Conservation (phyloP, 2,888 invertebrate genomes). For the Exephanes ischioxanthus region DNA sequence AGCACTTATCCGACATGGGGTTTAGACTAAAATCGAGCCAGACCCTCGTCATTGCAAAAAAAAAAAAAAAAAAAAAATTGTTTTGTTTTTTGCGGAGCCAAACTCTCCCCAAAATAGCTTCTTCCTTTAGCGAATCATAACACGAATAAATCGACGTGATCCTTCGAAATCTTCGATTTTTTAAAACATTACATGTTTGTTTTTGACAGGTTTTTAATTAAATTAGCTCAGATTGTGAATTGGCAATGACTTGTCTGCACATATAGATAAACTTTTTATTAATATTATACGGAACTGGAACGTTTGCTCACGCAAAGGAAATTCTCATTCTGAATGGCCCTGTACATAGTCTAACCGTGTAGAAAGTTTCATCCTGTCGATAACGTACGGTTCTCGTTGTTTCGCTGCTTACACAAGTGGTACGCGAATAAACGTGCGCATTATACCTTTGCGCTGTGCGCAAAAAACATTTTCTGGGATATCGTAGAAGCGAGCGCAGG, state of each 20-base stretch:
- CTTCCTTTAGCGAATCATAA: too few species aligned
- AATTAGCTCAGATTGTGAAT: too few species aligned
- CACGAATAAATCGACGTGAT: background rate
- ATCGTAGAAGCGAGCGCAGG: slow-evolving; percentile 2
- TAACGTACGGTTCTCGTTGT: slow-evolving; percentile 68
- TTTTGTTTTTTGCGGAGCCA: too few species aligned
- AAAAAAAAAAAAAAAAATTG: too few species aligned
- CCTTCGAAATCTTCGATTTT: background rate
- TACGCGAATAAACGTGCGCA: slow-evolving; percentile 50
- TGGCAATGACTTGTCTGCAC: background rate
- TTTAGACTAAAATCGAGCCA: too few species aligned
- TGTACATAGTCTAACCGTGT: slow-evolving; percentile 54
- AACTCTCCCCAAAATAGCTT: too few species aligned
- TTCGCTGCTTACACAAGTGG: slow-evolving; percentile 71
- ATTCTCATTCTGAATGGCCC: slow-evolving; percentile 33
- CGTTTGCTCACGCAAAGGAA: background rate
- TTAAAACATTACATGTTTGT: background rate
- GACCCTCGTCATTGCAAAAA: too few species aligned
- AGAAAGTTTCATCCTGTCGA: slow-evolving; percentile 74
- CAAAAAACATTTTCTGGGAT: slow-evolving; percentile 33
- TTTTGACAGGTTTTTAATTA: too few species aligned
- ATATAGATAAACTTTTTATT: background rate
- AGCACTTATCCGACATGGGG: too few species aligned
- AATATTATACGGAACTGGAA: background rate
- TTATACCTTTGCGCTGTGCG: slow-evolving; percentile 23